phyloP scores from a whole-genome alignment of 2,888 invertebrate genomes.

The Idaea aversata region DNA sequence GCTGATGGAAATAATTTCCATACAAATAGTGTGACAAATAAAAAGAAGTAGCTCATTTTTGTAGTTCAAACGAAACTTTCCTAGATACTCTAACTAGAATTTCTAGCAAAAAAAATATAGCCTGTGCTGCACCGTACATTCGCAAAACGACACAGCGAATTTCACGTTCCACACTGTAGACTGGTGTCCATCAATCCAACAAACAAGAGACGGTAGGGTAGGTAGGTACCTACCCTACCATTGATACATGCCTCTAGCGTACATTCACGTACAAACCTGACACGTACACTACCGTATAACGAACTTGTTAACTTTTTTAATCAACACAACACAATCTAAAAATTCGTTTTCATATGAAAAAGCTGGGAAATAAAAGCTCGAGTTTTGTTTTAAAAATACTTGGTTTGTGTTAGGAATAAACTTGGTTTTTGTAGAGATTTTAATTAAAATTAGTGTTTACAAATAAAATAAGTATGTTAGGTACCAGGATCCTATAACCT shows the following conservation, averaged over 20 bases:
- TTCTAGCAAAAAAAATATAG: background rate
- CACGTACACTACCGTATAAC: background rate
- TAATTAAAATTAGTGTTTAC: background rate
- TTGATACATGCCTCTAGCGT: background rate
- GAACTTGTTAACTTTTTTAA: constrained; percentile 1
- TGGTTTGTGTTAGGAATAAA: background rate
- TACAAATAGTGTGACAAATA: no score
- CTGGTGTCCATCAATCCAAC: background rate
- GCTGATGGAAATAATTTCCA: no score
- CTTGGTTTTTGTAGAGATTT: background rate
- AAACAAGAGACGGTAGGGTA: background rate
- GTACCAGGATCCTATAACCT: background rate
- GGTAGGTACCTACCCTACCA: background rate
- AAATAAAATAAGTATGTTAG: background rate
- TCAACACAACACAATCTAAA: background rate
- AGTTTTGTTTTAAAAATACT: background rate
- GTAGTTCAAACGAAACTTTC: background rate
- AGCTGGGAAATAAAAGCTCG: background rate
- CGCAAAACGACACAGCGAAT: background rate
- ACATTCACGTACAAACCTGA: constrained; percentile 1
- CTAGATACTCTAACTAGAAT: background rate
- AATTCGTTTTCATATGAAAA: background rate
- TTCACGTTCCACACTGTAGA: background rate
- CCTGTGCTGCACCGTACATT: background rate
- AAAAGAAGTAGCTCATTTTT: no score